Evolutionary conservation across 2,797 vertebrate species (phyloP).

Genomic region (Antennarius maculatus): DNA sequence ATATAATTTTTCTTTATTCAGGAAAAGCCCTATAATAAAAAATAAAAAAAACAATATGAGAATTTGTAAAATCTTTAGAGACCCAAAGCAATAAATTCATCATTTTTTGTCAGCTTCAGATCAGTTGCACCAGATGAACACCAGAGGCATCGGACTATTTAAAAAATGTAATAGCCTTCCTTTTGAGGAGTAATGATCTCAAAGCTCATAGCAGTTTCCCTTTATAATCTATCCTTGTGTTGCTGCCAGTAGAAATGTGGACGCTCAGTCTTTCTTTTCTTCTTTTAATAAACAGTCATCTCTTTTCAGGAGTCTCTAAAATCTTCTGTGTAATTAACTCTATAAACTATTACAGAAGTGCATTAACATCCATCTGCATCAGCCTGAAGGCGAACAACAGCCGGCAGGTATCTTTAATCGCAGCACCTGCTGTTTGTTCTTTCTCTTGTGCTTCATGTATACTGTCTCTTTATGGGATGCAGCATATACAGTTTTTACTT

Average conservation of each 20-base stretch:
- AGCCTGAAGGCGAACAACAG: conserved; percentile 10
- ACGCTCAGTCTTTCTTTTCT: background rate
- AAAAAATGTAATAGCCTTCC: conserved; percentile 11
- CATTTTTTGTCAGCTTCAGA: conserved; percentile 37
- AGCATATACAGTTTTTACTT: no score
- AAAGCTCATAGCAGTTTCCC: background rate
- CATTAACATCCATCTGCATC: conserved; percentile 15
- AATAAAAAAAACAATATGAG: conserved; percentile 15
- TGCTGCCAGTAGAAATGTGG: background rate
- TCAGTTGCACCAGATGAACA: conserved; percentile 39
- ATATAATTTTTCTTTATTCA: conserved; percentile 12
- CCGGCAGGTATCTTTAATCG: background rate
- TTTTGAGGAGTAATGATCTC: conserved; percentile 29
- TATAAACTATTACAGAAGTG: no score
- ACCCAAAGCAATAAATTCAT: conserved; percentile 30
- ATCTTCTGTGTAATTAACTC: background rate
- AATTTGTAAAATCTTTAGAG: conserved; percentile 9
- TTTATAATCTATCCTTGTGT: background rate
- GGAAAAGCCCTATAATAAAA: conserved; percentile 8
- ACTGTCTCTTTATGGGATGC: background rate
- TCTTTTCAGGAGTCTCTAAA: background rate
- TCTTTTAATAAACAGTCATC: background rate
- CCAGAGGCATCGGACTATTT: conserved; percentile 13
- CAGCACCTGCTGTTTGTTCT: background rate
- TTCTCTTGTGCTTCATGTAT: background rate